phyloP scores from a whole-genome alignment of 1,140 invertebrate species.

The Littorina saxatilis region DNA sequence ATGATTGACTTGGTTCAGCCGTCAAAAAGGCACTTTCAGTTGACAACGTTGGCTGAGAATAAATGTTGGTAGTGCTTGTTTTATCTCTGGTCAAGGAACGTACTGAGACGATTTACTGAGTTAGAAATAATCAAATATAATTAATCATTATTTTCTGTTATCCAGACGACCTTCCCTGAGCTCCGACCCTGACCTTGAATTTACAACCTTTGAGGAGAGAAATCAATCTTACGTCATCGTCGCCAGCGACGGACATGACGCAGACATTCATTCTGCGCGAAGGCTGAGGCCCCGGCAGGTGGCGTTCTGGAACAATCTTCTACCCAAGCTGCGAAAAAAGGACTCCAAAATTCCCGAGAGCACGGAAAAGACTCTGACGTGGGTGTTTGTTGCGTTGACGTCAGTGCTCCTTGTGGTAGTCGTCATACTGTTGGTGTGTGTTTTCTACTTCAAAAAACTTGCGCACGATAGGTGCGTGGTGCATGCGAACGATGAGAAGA shows the following conservation, averaged over 20 bases:
- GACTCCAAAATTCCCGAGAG: neutral
- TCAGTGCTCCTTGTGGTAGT: constrained; percentile 30
- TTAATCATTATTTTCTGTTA: neutral
- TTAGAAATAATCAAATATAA: neutral
- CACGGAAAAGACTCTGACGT: constrained; percentile 19
- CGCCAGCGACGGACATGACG: constrained; percentile 32
- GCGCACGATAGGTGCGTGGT: neutral
- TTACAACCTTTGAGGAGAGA: constrained; percentile 21
- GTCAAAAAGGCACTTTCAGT: too few species aligned
- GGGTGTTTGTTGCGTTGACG: constrained; percentile 41
- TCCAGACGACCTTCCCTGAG: constrained; percentile 31
- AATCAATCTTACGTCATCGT: constrained; percentile 45
- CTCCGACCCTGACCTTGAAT: neutral
- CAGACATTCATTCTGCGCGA: constrained; percentile 9
- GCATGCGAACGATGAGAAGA: constrained; percentile 27
- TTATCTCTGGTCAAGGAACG: neutral
- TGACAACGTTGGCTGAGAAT: too few species aligned
- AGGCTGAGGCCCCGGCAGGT: constrained; percentile 40
- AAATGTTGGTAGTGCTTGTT: neutral
- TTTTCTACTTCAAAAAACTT: constrained; percentile 17
- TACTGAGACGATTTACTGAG: neutral
- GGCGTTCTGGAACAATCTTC: constrained; percentile 50
- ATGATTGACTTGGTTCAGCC: too few species aligned
- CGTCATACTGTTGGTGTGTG: constrained; percentile 36
- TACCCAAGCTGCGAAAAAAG: constrained; percentile 32